Conservation (phyloP, 2,888 invertebrate species). For the Tenthredo amoena region DNA sequence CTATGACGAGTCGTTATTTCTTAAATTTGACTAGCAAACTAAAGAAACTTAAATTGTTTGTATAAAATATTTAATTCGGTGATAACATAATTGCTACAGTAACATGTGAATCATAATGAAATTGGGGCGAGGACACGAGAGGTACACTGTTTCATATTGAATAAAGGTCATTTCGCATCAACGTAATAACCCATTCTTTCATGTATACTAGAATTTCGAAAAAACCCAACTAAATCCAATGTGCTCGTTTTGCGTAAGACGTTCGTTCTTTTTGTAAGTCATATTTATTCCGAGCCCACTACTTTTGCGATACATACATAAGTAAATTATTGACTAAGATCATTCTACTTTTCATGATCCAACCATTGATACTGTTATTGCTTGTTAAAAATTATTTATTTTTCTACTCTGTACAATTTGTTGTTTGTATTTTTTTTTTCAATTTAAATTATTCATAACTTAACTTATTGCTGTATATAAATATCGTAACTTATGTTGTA, state of each 20-base stretch:
- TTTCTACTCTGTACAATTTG: constrained; percentile 30
- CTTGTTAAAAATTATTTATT: constrained; percentile 39
- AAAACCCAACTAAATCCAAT: background rate
- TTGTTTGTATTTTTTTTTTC: background rate
- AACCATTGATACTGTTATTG: constrained; percentile 1
- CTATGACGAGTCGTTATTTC: constrained; percentile 32
- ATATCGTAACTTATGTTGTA: constrained; percentile 38
- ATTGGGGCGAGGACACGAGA: constrained; percentile 16
- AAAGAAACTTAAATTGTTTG: constrained; percentile 37
- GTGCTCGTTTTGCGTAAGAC: background rate
- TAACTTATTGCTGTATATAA: constrained; percentile 39
- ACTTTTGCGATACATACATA: background rate
- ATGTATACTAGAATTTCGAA: background rate
- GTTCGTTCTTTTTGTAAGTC: constrained; percentile 8
- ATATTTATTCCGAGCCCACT: constrained; percentile 1
- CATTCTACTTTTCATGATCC: background rate
- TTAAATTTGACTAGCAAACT: constrained; percentile 34
- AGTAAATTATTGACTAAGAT: background rate
- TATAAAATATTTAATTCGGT: constrained; percentile 18
- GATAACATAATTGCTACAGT: constrained; percentile 20
- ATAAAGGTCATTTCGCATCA: background rate
- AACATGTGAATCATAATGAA: constrained; percentile 18
- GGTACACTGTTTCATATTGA: background rate
- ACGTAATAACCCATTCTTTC: background rate
- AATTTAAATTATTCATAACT: background rate